Evolutionary conservation across 1,140 invertebrate species (phyloP), one percentile per base, ranked within the genome.

Genomic region (Drosophila elegans): DNA sequence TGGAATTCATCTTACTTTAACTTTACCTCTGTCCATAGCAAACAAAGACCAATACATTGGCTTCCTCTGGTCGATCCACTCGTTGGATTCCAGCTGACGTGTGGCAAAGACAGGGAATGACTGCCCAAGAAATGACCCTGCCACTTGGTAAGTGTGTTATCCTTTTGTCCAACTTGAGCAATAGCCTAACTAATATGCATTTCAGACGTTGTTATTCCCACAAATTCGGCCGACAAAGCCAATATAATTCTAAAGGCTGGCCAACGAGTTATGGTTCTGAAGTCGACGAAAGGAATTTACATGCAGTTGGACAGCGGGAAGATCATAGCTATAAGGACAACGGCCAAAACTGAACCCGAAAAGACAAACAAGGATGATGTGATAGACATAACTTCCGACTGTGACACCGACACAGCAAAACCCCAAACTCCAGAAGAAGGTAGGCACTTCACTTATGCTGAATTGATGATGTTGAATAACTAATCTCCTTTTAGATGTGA

Each of bases 241-340:
- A 97, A 96, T 81, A 98, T 97, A 63, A 96, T 97, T 7, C 93
- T 99, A 13, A 98, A 98, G 91, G 96, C 97, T 4, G 98, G 98
- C 1, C 97, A 99, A 91, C 95, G 97, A 77, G 97, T 99, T 0
- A 96, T 98, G 94, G 97, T 99, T 3, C 94, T 99, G 2, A 98
- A 98, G 91, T 98, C 97, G 13, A 96, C 97, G 0, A 98, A 98
- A 93, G 98, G 98, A 36, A 98, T 99, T 64, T 99, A 98, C 92
- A 97, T 99, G 95, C 96, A 98, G 74, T 93, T 98, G 25, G 97
- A 97, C 89, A 97, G 97, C 85, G 97, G 97, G n/a, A 98, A 98
- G 93, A 98, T 99, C 63, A 98, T 98, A 85, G 97, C 98, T n/a
- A 98, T 98, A 64, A 75, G 89, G 34, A 92, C 91, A n/a, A 80